These are phyloP conservation scores for Sus scrofa DNA, from an alignment of 2,113 vertebrate species.

Conservation along the genomic window DNA sequence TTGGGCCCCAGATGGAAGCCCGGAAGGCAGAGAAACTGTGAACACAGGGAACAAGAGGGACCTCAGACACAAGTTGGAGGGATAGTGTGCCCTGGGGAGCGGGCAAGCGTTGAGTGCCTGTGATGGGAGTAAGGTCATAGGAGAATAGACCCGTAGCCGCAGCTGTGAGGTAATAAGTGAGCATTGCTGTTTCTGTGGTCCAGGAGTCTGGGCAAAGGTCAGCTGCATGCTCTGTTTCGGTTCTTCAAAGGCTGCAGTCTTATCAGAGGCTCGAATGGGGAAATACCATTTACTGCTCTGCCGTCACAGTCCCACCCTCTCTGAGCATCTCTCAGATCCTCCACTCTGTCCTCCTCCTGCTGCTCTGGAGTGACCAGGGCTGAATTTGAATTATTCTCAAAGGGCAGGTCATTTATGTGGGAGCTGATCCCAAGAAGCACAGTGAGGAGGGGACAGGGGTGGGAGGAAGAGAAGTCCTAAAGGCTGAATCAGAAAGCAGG, in stretches of 20 bases:
- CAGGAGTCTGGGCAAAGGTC: neutral
- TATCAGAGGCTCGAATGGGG: too few species aligned
- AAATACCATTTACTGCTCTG: neutral
- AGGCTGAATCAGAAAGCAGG: accelerated
- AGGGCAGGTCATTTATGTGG: neutral
- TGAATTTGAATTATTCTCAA: neutral
- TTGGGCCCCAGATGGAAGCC: neutral
- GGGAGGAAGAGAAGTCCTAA: neutral
- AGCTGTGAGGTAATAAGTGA: neutral
- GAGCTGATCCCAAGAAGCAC: neutral
- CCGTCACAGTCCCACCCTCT: too few species aligned
- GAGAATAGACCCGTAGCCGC: neutral
- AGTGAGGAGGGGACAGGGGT: accelerated
- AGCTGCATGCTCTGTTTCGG: too few species aligned
- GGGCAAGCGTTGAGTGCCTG: neutral
- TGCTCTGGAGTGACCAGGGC: neutral
- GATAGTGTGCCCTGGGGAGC: neutral
- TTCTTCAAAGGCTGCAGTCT: neutral
- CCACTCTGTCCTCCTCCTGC: accelerated
- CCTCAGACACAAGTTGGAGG: neutral
- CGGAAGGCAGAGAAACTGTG: neutral
- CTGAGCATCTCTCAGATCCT: neutral
- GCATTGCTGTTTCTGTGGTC: neutral
- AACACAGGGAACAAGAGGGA: neutral
- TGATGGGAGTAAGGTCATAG: neutral